A percentile compares a stretch with the other conserved stretches of the same genome.
These are phyloP conservation scores for Scopus umbretta DNA, from an alignment of 2,113 vertebrate genomes.

Conservation along the genomic window DNA sequence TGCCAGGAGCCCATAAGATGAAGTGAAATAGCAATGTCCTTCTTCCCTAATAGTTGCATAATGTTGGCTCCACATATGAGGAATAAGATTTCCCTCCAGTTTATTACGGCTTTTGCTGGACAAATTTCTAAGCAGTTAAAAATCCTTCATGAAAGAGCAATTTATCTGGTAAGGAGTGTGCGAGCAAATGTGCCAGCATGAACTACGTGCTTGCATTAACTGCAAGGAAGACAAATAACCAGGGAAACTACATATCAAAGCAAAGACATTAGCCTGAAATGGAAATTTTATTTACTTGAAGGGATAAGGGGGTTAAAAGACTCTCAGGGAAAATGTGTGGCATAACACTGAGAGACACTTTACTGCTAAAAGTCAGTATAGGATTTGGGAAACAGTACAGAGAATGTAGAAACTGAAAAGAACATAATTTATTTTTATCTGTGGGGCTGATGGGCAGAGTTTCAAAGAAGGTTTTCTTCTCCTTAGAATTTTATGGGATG, in stretches of 20 bases:
- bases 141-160: background rate
- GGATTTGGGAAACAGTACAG: background rate
- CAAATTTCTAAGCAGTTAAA: background rate
- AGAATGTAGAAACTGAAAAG: background rate
- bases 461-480: background rate
- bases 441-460: background rate
- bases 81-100: background rate
- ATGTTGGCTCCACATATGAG: background rate
- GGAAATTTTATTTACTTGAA: background rate
- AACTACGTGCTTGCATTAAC: background rate
- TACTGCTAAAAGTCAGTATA: background rate
- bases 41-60: background rate
- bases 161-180: background rate
- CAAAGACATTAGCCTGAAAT: background rate
- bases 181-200: background rate
- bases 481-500: background rate
- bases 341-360: background rate
- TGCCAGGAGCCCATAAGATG: background rate
- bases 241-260: background rate
- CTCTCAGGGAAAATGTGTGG: background rate
- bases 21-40: background rate
- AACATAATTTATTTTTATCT: background rate
- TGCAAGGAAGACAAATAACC: background rate
- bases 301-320: background rate
- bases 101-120: background rate